Conservation (phyloP, 2,113 vertebrate species). For the Riparia riparia region DNA sequence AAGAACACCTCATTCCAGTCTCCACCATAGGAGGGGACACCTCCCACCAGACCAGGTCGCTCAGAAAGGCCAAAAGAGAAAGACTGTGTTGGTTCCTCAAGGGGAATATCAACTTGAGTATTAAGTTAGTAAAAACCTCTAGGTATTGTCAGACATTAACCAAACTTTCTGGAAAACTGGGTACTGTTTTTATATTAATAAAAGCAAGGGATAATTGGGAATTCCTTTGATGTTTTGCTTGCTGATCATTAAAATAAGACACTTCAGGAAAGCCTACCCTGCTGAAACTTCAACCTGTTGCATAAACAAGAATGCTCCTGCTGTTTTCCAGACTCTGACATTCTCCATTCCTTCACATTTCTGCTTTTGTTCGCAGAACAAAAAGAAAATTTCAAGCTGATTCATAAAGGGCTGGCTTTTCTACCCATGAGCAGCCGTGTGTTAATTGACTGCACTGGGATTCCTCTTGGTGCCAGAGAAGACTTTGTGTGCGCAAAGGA, state of each 20-base stretch:
- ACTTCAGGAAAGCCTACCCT: background rate
- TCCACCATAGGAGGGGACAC: background rate
- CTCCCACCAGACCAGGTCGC: background rate
- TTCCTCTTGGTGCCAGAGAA: background rate
- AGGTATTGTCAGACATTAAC: background rate
- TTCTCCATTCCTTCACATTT: background rate
- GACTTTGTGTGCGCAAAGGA: background rate
- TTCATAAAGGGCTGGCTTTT: background rate
- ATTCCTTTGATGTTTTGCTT: background rate
- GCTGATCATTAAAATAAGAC: background rate
- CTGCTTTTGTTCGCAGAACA: background rate
- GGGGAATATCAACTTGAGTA: background rate
- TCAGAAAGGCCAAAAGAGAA: background rate
- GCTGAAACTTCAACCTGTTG: background rate
- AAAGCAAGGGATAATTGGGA: background rate
- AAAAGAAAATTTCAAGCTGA: background rate
- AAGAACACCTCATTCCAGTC: background rate
- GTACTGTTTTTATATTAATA: background rate
- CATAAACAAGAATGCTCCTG: background rate
- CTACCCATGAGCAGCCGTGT: background rate
- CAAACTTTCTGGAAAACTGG: background rate
- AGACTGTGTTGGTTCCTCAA: background rate
- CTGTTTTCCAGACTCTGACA: background rate
- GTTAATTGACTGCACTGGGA: constrained; percentile 48
- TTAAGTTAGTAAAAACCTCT: background rate